Evolutionary conservation across 92 coral and sea anemone genomes (phyloP).

Genomic region (Anthopleura xanthogrammica): DNA sequence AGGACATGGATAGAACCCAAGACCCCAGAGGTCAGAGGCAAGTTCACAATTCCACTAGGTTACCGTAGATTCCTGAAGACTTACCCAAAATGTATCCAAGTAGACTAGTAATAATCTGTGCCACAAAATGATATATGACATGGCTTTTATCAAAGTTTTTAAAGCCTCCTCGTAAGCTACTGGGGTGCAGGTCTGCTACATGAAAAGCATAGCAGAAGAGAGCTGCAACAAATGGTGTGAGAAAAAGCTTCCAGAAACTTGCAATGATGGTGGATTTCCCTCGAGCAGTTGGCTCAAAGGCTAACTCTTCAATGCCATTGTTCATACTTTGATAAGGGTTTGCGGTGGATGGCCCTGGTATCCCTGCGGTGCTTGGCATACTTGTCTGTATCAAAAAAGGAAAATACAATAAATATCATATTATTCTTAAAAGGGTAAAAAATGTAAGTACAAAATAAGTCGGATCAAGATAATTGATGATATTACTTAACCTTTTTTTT

Average conservation of each 20-base stretch:
- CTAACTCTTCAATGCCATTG: slow-evolving; percentile 3
- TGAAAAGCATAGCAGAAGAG: slow-evolving; percentile 40
- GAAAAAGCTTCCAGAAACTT: slow-evolving; percentile 64
- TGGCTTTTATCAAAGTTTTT: slow-evolving; percentile 24
- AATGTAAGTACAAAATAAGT: too few relatives aligned
- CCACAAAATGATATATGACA: slow-evolving; percentile 60
- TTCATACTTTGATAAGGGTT: background rate
- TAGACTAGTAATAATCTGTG: slow-evolving; percentile 78
- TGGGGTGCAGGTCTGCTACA: slow-evolving; percentile 17
- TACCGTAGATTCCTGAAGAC: background rate
- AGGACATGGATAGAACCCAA: too few relatives aligned
- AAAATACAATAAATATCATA: background rate
- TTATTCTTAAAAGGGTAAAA: too few relatives aligned
- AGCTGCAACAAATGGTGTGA: slow-evolving; percentile 80
- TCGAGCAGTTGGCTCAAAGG: slow-evolving; percentile 50
- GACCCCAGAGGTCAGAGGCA: too few relatives aligned
- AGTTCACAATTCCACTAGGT: too few relatives aligned
- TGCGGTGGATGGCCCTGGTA: background rate
- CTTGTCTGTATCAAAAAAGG: slow-evolving; percentile 12
- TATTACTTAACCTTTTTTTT: too few relatives aligned
- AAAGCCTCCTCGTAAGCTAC: slow-evolving; percentile 45
- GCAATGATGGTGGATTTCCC: slow-evolving; percentile 78
- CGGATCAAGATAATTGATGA: too few relatives aligned
- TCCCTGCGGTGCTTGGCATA: slow-evolving; percentile 27
- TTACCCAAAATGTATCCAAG: slow-evolving; percentile 70